Base-by-base conservation (phyloP, 1,140 invertebrate genomes). In the Trichomalopsis sarcophagae region DNA sequence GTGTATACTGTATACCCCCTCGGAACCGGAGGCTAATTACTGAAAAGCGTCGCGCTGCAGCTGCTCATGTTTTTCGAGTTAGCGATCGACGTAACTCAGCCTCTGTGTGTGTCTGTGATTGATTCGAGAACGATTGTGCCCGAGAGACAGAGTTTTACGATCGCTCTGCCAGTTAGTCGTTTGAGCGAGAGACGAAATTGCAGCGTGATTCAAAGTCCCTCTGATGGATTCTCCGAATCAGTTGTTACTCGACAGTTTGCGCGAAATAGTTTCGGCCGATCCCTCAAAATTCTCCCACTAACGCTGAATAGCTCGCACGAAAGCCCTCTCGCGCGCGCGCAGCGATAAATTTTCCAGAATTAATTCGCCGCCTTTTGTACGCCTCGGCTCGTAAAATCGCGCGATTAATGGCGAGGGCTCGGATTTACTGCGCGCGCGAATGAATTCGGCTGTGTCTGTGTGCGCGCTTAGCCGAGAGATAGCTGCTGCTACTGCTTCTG, bases 281-380 rank as follows among this genome's bases (percentile, higher is more conserved):
- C 55, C 17, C 55, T 62, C 55, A 62, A 62, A 62, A 62, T 62
- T 62, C 4, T n/a, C 21, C 6, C 17, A 21, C 55, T n/a, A 62
- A 62, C 14, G 17, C 55, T 62, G 55, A 62, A 62, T n/a, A 62
- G 55, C 55, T 23, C 23, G 2, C 77, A 17, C 14, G 9, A 66
- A 33, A 68, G 75, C 86, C 82, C 87, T 55, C 85, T 84, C 81
- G 86, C 86, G 85, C 87, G 88, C 88, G 90, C 88, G 86, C 66
- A 74, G 86, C 89, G 87, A 91, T 92, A 91, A 92, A 92, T 92
- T 91, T 90, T 88, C 81, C 82, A 88, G 89, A 91, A 92, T 91
- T 91, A 91, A 92, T 92, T 92, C 89, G 88, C 89, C 90, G 88
- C 89, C 91, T 91, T 91, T 92, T 91, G 90, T 91, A 88, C 88